Percentiles rank a stretch among this genome's conserved stretches.
Evolutionary conservation across 2,113 vertebrate genomes (phyloP).

Genomic region (Tachycineta bicolor): DNA sequence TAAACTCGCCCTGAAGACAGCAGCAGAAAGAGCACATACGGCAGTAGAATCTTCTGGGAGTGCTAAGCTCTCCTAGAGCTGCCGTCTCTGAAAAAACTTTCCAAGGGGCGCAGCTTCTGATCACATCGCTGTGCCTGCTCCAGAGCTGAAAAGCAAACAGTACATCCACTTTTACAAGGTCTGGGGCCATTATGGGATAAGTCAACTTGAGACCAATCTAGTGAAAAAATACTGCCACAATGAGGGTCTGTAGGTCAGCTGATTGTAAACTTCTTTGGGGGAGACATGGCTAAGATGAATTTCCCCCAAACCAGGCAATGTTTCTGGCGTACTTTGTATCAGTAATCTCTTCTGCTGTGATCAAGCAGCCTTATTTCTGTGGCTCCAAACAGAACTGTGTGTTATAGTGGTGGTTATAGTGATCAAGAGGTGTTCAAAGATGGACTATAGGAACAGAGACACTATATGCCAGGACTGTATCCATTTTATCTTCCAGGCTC

Average conservation of each 20-base stretch:
- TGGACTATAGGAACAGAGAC: not conserved
- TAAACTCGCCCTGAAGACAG: not conserved
- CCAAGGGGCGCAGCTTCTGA: rapidly evolving
- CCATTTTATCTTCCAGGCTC: not conserved
- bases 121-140: rapidly evolving
- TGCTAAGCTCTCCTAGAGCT: not conserved
- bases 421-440: not conserved
- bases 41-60: not conserved
- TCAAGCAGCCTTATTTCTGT: not conserved
- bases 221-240: not conserved
- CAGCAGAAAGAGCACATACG: not conserved
- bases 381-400: not conserved
- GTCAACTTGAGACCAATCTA: not conserved
- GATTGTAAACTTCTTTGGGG: not conserved
- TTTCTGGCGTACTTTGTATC: not conserved
- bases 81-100: not conserved
- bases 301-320: not conserved
- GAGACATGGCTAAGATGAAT: not conserved
- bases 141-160: not conserved
- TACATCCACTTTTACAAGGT: not conserved
- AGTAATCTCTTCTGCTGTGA: not conserved
- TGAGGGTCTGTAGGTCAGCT: not conserved
- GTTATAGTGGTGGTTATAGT: not conserved
- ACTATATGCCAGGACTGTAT: not conserved
- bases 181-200: not conserved